Percentiles rank a stretch among this genome's conserved stretches.
Evolutionary conservation across 1,140 invertebrate genomes (phyloP).

Genomic region (Saccostrea echinata): DNA sequence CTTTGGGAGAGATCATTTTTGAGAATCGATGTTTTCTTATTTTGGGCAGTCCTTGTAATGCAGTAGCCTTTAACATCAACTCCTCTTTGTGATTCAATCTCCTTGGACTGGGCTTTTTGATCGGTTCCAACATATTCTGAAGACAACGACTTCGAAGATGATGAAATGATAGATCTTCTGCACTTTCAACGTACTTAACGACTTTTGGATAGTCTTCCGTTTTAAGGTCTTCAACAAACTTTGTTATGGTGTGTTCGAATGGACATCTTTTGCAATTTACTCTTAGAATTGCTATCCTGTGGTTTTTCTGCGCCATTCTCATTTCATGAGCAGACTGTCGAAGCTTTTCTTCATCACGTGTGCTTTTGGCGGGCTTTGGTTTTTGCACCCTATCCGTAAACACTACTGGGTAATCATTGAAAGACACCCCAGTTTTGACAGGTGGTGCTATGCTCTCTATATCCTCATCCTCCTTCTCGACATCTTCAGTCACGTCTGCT

Average conservation of each 20-base stretch:
- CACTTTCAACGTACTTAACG: slow-evolving; percentile 25
- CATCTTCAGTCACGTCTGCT: not conserved
- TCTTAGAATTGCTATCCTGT: slow-evolving; percentile 29
- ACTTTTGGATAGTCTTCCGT: not conserved
- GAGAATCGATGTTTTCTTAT: slow-evolving; percentile 10
- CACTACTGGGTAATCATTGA: not conserved
- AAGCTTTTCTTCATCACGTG: not conserved
- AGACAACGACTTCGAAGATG: not conserved
- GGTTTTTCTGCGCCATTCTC: slow-evolving; percentile 6
- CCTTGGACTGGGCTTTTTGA: not conserved
- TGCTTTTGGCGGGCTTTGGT: not conserved
- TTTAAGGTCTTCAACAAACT: slow-evolving; percentile 26
- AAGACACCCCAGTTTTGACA: not conserved
- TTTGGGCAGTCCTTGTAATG: not conserved
- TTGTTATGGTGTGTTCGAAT: slow-evolving; percentile 23
- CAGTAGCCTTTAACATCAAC: not conserved
- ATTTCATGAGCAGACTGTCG: not conserved
- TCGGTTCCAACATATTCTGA: not conserved
- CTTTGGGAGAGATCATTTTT: not conserved
- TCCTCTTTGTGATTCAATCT: slow-evolving; percentile 1
- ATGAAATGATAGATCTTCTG: not conserved
- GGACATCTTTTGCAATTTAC: slow-evolving; percentile 20
- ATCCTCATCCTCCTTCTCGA: not conserved
- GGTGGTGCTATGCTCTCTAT: not conserved
- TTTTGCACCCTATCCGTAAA: not conserved